Evolutionary conservation across 2,888 invertebrate genomes (phyloP).

Genomic region (Xanthia icteritia): DNA sequence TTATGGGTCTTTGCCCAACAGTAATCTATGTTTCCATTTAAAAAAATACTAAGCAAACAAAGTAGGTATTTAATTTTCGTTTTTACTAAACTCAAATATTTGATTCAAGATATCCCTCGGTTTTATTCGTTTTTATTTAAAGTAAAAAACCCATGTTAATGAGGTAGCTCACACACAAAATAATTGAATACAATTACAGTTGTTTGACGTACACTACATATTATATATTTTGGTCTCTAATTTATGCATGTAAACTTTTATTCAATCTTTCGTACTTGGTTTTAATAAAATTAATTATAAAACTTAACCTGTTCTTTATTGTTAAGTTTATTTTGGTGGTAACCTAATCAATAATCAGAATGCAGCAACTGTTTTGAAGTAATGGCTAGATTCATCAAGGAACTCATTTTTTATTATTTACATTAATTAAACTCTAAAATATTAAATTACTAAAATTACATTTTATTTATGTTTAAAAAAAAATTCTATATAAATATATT

Average conservation of each 20-base stretch:
- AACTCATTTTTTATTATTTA: neutral
- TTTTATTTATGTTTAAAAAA: neutral
- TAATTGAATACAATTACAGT: neutral
- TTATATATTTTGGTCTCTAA: neutral
- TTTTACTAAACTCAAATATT: neutral
- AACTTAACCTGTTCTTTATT: neutral
- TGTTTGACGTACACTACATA: neutral
- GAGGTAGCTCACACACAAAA: neutral
- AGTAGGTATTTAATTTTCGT: neutral
- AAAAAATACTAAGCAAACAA: neutral
- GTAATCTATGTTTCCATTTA: neutral
- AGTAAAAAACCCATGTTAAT: neutral
- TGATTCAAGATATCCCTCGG: neutral
- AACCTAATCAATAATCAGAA: too few species aligned
- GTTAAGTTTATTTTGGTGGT: neutral
- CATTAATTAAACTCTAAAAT: neutral
- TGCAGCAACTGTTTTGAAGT: neutral
- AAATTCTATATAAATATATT: too few species aligned
- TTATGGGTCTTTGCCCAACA: neutral
- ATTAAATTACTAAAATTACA: neutral
- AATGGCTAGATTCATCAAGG: too few species aligned
- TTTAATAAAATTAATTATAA: neutral
- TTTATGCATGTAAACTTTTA: neutral
- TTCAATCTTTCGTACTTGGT: neutral
- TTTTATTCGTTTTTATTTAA: neutral